These are phyloP conservation scores for Tipula helvola DNA, from an alignment of 2,888 invertebrate genomes.

Conservation along the genomic window DNA sequence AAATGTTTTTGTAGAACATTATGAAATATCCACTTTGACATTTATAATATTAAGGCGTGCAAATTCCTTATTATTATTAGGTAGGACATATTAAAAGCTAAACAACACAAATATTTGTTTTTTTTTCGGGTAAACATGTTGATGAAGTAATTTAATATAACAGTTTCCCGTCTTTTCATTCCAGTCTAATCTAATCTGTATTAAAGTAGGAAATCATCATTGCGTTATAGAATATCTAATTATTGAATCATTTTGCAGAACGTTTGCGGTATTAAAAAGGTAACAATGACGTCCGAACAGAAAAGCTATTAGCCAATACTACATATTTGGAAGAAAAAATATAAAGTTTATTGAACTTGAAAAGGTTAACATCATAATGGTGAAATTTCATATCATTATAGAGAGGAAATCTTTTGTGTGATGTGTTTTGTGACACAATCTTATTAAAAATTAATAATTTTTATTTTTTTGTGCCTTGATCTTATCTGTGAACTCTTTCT, in stretches of 20 bases:
- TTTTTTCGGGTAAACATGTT: not conserved
- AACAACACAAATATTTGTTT: not conserved
- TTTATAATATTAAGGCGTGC: not conserved
- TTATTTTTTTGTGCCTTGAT: no score
- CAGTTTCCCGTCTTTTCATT: not conserved
- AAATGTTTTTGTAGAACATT: not conserved
- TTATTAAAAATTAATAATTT: not conserved
- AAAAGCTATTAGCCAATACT: not conserved
- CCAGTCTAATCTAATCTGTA: not conserved
- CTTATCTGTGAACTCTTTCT: no score
- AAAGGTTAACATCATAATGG: no score
- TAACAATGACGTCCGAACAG: not conserved
- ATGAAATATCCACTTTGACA: not conserved
- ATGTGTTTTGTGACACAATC: not conserved
- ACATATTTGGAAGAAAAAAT: not conserved
- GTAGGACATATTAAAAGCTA: not conserved
- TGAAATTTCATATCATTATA: no score
- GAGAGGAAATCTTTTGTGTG: not conserved
- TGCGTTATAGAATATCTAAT: not conserved
- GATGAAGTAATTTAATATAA: not conserved
- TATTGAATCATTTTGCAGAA: not conserved
- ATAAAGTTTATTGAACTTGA: not conserved
- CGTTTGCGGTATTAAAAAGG: not conserved
- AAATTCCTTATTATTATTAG: not conserved
- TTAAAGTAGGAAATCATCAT: not conserved